A percentile compares a stretch with the other conserved stretches of the same genome.
Evolutionary conservation across 2,797 vertebrate species (phyloP).

Genomic region (Myotis daubentonii): DNA sequence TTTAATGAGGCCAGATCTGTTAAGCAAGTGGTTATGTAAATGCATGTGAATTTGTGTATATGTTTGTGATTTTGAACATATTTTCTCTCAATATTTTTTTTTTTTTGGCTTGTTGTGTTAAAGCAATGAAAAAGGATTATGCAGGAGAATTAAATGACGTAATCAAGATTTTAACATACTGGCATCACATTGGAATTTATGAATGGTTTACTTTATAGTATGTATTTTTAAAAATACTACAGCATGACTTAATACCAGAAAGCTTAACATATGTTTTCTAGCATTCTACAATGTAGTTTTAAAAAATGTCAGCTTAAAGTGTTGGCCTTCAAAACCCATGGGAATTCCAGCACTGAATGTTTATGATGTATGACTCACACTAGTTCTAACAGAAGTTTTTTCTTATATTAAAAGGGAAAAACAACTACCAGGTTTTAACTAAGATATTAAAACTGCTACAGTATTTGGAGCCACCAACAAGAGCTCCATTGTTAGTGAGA

Average conservation of each 20-base stretch:
- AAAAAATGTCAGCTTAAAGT: conserved; percentile 30
- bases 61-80: neutral
- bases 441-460: conserved; percentile 64
- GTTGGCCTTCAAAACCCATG: conserved; percentile 55
- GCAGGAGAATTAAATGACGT: conserved; percentile 58
- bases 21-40: conserved; percentile 39
- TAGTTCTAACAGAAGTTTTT: conserved; percentile 64
- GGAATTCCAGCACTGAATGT: conserved; percentile 59
- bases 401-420: conserved; percentile 60
- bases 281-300: conserved; percentile 51
- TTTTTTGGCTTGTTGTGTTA: conserved; percentile 22
- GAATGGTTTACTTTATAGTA: conserved; percentile 69
- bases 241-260: conserved; percentile 59
- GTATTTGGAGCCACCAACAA: conserved; percentile 57
- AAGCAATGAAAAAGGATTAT: conserved; percentile 61
- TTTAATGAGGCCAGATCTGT: conserved; percentile 20
- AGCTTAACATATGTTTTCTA: conserved; percentile 69
- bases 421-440: conserved; percentile 65
- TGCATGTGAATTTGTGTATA: conserved; percentile 18
- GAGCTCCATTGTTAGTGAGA: conserved; percentile 53
- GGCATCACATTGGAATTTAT: conserved; percentile 57
- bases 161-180: conserved; percentile 34
- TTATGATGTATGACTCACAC: conserved; percentile 74
- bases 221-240: conserved; percentile 55
- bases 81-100: neutral